Evolutionary conservation across 64 coral and sea anemone genomes (phyloP).

Genomic region (Montipora capricornis): DNA sequence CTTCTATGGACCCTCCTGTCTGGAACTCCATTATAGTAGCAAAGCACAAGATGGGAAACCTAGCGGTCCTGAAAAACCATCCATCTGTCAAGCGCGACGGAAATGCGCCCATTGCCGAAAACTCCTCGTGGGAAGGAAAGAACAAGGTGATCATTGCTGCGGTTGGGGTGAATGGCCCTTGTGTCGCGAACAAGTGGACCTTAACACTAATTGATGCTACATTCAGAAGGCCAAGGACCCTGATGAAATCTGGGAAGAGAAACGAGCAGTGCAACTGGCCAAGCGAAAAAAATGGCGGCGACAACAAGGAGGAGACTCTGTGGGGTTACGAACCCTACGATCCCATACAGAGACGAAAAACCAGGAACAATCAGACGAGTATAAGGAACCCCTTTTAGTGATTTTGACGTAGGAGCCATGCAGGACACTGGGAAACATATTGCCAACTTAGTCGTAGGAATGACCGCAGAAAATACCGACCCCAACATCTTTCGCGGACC

Average conservation of each 20-base stretch:
- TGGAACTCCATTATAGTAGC: background rate
- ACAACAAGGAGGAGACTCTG: background rate
- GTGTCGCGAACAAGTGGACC: conserved; percentile 23
- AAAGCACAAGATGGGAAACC: background rate
- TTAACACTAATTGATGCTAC: conserved; percentile 23
- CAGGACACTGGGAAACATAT: conserved; percentile 28
- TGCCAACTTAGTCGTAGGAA: conserved; percentile 15
- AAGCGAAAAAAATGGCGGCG: background rate
- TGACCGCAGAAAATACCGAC: no score
- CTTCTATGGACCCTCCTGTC: no score
- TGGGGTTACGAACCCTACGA: background rate
- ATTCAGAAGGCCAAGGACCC: background rate
- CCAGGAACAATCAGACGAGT: background rate
- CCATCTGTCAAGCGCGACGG: background rate
- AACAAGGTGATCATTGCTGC: background rate
- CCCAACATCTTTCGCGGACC: background rate
- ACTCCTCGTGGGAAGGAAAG: background rate
- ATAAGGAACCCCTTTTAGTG: background rate
- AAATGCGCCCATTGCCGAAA: background rate
- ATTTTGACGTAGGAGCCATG: conserved; percentile 51
- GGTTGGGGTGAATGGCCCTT: background rate
- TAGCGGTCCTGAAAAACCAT: background rate
- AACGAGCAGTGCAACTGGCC: background rate
- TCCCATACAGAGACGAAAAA: background rate
- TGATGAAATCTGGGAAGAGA: background rate